phyloP scores from a whole-genome alignment of 37 sponge, comb jelly and placozoan genomes.

The Chondrosia reniformis region DNA sequence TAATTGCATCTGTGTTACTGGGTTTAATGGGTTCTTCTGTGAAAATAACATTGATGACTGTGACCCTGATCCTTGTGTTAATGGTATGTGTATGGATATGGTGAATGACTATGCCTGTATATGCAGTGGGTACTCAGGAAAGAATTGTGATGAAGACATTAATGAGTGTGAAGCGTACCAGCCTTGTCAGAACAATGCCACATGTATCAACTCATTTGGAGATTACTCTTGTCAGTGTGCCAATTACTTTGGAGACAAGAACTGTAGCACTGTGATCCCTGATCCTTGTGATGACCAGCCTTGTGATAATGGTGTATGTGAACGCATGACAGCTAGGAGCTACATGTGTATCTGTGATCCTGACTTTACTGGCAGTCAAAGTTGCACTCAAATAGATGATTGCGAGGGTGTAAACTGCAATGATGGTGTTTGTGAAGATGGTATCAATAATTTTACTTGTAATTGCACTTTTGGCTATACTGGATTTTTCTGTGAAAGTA shows the following conservation, averaged over 20 bases:
- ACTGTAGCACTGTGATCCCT: constrained; percentile 50
- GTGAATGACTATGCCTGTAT: not conserved
- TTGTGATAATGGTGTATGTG: too few species aligned
- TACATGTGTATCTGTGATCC: constrained; percentile 8
- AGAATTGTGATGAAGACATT: constrained; percentile 13
- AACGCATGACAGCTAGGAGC: too few species aligned
- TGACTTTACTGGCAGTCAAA: not conserved
- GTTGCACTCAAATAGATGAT: constrained; percentile 28
- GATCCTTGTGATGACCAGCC: too few species aligned
- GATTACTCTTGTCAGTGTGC: not conserved
- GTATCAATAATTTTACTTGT: not conserved
- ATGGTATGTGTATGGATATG: constrained; percentile 13
- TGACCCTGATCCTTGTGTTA: constrained; percentile 9
- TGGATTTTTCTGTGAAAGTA: not conserved
- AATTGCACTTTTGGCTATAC: not conserved
- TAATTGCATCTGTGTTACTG: constrained; percentile 15
- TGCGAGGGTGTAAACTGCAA: constrained; percentile 51
- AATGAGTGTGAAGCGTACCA: not conserved
- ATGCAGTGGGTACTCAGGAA: constrained; percentile 16
- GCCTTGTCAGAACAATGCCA: not conserved
- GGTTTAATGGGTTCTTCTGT: constrained; percentile 12
- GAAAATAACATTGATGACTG: constrained; percentile 4
- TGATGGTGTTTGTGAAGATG: constrained; percentile 50
- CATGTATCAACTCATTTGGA: not conserved
- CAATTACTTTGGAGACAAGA: constrained; percentile 44